phyloP scores from a whole-genome alignment of 2,113 vertebrate species.

The Dissostichus mawsoni region DNA sequence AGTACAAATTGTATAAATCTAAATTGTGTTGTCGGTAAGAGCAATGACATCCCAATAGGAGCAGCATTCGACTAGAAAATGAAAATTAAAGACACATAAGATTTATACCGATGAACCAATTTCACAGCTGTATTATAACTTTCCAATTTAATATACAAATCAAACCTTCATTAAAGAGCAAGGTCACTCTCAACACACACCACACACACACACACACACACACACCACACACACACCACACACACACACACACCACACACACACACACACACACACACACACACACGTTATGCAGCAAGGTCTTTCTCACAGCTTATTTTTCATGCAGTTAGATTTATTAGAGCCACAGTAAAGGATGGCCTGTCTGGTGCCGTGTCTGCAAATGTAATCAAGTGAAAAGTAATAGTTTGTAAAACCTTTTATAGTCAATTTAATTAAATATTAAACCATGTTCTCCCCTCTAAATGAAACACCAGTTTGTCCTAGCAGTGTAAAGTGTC shows the following conservation, averaged over 20 bases:
- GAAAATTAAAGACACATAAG: neutral
- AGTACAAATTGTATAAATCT: neutral
- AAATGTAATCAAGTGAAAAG: slow-evolving; percentile 33
- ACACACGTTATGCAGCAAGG: neutral
- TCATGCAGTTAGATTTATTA: slow-evolving; percentile 11
- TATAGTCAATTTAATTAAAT: slow-evolving; percentile 27
- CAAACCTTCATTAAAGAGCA: neutral
- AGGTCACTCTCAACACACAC: slow-evolving; percentile 11
- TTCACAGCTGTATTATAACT: neutral
- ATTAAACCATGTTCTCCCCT: slow-evolving; percentile 3
- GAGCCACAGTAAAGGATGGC: slow-evolving; percentile 1
- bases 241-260: neutral
- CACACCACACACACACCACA: neutral
- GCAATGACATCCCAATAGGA: neutral
- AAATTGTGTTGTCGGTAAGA: neutral
- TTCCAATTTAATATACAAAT: neutral
- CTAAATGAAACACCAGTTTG: slow-evolving; percentile 10
- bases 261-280: neutral
- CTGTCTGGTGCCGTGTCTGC: slow-evolving; percentile 8
- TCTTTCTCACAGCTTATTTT: slow-evolving; percentile 14
- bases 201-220: neutral
- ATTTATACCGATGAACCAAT: neutral
- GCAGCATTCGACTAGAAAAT: neutral
- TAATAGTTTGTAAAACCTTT: slow-evolving; percentile 40
- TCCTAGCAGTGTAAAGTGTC: neutral